Evolutionary conservation across 2,888 invertebrate genomes (phyloP), one percentile per base, ranked within the genome.

Genomic region (Teleiodes luculella): DNA sequence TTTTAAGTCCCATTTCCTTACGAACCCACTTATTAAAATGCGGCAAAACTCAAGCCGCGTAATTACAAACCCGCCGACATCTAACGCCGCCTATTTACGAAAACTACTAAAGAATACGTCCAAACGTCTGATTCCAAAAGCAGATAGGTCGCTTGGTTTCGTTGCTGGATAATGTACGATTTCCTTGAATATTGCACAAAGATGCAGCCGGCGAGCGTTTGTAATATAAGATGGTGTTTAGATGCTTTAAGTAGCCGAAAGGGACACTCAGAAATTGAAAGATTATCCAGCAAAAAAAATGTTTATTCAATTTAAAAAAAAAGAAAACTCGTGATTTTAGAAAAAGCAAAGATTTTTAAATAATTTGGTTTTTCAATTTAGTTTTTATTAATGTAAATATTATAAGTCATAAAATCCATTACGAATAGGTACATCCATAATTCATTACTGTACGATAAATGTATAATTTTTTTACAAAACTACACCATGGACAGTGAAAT

Each of bases 61-160:
- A 73, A 76, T 72, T 64, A 67, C 63, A 56, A 58, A 43, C 58
- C 11, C 1, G 20, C 52, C 59, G 64, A 66, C 33, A 30, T 52
- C 16, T 20, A 8, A 2, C 6, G 20, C 65, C 62, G 63, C 52
- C 56, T 35, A 45, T 55, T 49, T 28, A 20, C 50, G 58, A 53
- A 57, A 59, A 59, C 64, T n/a, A 16, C 20, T 20, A 8, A 59
- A 63, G 64, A 45, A 58, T 57, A 63, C 65, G 59, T 64, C 64
- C 66, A 63, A 67, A 67, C 74, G 74, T 69, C 73, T 39, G 68
- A 72, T 74, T 55, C 31, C 61, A 65, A 63, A 70, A 53, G 68
- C 70, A 77, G 51, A 51, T 51, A 41, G 4, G 33, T 8, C 8
- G 11, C 33, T 33, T 33, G 33, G n/a, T 43, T 20, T 43, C 28